A percentile compares a stretch with the other conserved stretches of the same genome.
Conservation (phyloP, 2,797 vertebrate genomes). For the Peromyscus eremicus region DNA sequence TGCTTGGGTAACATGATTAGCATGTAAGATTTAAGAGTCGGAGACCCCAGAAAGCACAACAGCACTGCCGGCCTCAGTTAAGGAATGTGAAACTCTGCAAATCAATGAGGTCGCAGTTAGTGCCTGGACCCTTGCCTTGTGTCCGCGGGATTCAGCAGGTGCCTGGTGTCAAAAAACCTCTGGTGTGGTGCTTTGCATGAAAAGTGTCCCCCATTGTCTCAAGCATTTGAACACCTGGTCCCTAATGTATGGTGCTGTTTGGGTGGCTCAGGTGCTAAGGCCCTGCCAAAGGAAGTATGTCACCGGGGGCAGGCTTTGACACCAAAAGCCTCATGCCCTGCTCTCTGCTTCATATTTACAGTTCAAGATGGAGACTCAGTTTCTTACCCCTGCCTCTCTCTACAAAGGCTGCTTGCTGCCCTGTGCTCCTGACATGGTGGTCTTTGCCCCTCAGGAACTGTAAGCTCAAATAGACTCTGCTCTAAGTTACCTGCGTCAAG, state of each 20-base stretch:
- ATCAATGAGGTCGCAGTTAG: too few species aligned
- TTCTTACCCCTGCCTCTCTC: background rate
- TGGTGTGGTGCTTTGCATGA: background rate
- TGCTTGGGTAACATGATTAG: too few species aligned
- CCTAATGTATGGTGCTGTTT: background rate
- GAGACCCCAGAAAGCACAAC: background rate
- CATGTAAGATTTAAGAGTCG: background rate
- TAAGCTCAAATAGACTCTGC: background rate
- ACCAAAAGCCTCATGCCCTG: background rate
- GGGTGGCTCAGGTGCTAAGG: background rate
- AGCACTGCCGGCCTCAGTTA: background rate
- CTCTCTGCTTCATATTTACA: background rate
- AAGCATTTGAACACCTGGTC: background rate
- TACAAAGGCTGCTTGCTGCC: background rate
- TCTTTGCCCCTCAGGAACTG: background rate
- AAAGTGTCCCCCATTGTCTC: background rate
- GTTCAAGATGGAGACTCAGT: background rate
- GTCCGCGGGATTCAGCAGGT: background rate
- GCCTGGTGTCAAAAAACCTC: background rate
- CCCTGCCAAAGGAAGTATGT: background rate
- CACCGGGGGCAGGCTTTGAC: background rate
- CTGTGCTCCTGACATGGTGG: background rate
- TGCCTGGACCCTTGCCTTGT: background rate
- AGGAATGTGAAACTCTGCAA: background rate
- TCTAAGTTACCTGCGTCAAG: background rate